Evolutionary conservation across 2,113 vertebrate genomes (phyloP).

Genomic region (Engraulis encrasicolus): DNA sequence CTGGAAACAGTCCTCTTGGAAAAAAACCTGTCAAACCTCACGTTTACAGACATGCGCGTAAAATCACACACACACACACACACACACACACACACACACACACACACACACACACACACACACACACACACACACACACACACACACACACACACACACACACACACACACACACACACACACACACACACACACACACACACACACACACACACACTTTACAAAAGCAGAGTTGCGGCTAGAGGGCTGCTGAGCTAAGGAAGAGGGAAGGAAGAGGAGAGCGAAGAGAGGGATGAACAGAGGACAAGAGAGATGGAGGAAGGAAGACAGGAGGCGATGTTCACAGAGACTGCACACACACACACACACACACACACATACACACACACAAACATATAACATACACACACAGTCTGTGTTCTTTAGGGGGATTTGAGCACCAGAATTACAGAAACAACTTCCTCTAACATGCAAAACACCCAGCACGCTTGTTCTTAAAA

Average conservation of each 20-base stretch:
- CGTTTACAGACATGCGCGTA: too few relatives aligned
- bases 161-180: not conserved
- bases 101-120: not conserved
- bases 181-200: not conserved
- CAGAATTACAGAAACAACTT: too few relatives aligned
- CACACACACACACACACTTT: not conserved
- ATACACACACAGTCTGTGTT: not conserved
- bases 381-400: not conserved
- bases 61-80: too few relatives aligned
- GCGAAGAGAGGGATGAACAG: not conserved
- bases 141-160: too few relatives aligned
- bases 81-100: not conserved
- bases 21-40: not conserved
- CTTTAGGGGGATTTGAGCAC: not conserved
- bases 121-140: not conserved
- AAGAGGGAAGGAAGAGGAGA: not conserved
- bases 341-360: not conserved
- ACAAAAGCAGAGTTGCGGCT: not conserved
- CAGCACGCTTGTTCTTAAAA: not conserved
- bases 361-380: slow-evolving; percentile 9
- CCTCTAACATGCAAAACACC: not conserved
- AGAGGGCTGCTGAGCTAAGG: slow-evolving; percentile 11
- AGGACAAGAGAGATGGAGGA: too few relatives aligned
- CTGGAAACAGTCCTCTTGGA: too few relatives aligned
- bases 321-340: too few relatives aligned